Percentiles rank a stretch among this genome's conserved stretches.
These are phyloP conservation scores for Synanceia verrucosa DNA, from an alignment of 2,797 vertebrate species.

Conservation along the genomic window DNA sequence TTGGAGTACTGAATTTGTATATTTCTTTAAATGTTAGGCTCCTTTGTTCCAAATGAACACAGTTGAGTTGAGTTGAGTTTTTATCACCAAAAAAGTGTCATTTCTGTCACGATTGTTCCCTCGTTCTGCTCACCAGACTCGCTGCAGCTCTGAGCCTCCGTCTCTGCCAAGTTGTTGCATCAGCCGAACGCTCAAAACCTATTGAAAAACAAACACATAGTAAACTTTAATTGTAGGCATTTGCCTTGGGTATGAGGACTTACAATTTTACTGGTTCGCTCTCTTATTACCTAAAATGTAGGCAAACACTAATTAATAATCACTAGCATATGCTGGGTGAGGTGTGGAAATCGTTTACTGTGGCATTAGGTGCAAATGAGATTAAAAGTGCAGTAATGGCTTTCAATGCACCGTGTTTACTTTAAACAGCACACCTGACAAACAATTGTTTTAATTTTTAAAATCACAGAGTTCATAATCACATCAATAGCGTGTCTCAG, in stretches of 20 bases:
- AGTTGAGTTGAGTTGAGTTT: background rate
- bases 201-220: conserved; percentile 84
- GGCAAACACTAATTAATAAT: conserved; percentile 82
- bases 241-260: conserved; percentile 71
- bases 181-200: conserved; percentile 65
- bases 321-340: conserved; percentile 75
- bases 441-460: background rate
- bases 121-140: conserved; percentile 9
- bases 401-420: background rate
- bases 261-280: conserved; percentile 69
- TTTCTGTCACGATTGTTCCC: background rate
- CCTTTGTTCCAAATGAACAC: background rate
- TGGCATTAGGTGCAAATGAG: conserved; percentile 69
- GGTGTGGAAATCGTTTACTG: conserved; percentile 69
- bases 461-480: background rate
- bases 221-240: conserved; percentile 81
- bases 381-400: conserved; percentile 57
- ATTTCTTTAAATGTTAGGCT: background rate
- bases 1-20: too few species aligned
- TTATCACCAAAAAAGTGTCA: background rate
- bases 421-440: conserved; percentile 6
- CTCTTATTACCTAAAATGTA: conserved; percentile 73
- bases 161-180: conserved; percentile 73
- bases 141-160: conserved; percentile 1
- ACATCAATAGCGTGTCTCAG: too few species aligned